Percentiles rank a stretch among this genome's conserved stretches.
phyloP scores from a whole-genome alignment of 2,888 invertebrate species.

The Hoplodrina blanda region DNA sequence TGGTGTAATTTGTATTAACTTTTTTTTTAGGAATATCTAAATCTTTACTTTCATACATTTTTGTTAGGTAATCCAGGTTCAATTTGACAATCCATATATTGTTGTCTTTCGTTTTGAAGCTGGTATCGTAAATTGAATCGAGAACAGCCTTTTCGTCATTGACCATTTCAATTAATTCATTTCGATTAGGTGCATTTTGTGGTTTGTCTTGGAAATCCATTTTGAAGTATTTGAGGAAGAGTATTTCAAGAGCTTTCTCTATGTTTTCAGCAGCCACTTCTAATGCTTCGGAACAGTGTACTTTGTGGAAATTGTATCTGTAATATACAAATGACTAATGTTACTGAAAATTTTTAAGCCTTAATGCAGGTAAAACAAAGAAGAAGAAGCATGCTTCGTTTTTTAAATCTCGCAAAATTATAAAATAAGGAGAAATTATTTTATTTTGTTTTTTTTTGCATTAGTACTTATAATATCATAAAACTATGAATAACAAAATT shows the following conservation, averaged over 20 bases:
- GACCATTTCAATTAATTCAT: constrained; percentile 92
- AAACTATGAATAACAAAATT: not conserved
- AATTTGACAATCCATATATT: constrained; percentile 94
- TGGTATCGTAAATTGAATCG: constrained; percentile 94
- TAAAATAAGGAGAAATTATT: no score
- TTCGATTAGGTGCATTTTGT: constrained; percentile 82
- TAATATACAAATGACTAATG: constrained; percentile 55
- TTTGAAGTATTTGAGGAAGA: constrained; percentile 93
- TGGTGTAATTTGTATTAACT: constrained; percentile 81
- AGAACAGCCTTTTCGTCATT: constrained; percentile 94
- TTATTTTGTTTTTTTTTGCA: not conserved
- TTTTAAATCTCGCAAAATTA: not conserved
- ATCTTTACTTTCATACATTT: constrained; percentile 89
- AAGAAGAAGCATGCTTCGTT: not conserved
- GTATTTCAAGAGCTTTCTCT: constrained; percentile 93
- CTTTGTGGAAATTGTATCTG: constrained; percentile 94
- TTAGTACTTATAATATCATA: no score
- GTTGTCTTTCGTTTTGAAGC: constrained; percentile 92
- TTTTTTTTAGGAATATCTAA: constrained; percentile 83
- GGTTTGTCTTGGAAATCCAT: constrained; percentile 81
- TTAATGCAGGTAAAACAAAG: not conserved
- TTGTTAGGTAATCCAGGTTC: constrained; percentile 92
- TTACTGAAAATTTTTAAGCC: not conserved
- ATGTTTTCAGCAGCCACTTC: constrained; percentile 92
- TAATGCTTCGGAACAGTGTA: constrained; percentile 94